Percentiles rank a stretch among this genome's conserved stretches.
Evolutionary conservation across 53 echinoderm and acorn worm genomes (phyloP).

Genomic region (Holothuria scabra): DNA sequence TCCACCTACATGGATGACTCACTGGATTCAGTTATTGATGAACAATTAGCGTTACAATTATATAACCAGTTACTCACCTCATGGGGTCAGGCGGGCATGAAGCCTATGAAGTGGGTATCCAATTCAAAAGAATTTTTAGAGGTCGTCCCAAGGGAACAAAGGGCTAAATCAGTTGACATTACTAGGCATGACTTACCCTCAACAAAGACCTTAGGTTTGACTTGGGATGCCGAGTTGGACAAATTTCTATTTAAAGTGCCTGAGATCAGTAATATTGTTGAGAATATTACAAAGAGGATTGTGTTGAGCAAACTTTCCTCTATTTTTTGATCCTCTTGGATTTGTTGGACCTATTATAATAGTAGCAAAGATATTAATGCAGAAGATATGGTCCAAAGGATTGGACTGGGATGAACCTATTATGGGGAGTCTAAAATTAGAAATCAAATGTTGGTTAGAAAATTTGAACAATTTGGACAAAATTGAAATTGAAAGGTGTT

Average conservation of each 20-base stretch:
- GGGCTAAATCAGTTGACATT: constrained; percentile 54
- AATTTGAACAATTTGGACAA: constrained; percentile 2
- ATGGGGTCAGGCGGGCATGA: constrained; percentile 53
- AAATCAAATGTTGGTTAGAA: not conserved
- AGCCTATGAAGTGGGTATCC: constrained; percentile 66
- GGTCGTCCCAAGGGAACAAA: constrained; percentile 56
- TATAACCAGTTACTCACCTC: not conserved
- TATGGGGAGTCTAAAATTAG: constrained; percentile 45
- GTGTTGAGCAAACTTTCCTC: constrained; percentile 69
- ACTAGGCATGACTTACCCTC: constrained; percentile 47
- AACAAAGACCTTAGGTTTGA: constrained; percentile 59
- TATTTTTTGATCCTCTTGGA: constrained; percentile 73
- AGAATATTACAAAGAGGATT: constrained; percentile 60
- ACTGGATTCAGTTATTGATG: constrained; percentile 34
- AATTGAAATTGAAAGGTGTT: constrained; percentile 9
- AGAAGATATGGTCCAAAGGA: constrained; percentile 63
- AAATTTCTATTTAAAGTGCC: constrained; percentile 69
- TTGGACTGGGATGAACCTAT: constrained; percentile 76
- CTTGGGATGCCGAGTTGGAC: constrained; percentile 73
- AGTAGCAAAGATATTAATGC: constrained; percentile 68
- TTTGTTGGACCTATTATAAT: constrained; percentile 72
- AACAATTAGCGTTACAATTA: not conserved
- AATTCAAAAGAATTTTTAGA: constrained; percentile 62
- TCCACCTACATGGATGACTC: constrained; percentile 36
- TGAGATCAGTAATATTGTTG: constrained; percentile 34